phyloP scores from a whole-genome alignment of 92 coral and sea anemone genomes.

The Metridium senile region DNA sequence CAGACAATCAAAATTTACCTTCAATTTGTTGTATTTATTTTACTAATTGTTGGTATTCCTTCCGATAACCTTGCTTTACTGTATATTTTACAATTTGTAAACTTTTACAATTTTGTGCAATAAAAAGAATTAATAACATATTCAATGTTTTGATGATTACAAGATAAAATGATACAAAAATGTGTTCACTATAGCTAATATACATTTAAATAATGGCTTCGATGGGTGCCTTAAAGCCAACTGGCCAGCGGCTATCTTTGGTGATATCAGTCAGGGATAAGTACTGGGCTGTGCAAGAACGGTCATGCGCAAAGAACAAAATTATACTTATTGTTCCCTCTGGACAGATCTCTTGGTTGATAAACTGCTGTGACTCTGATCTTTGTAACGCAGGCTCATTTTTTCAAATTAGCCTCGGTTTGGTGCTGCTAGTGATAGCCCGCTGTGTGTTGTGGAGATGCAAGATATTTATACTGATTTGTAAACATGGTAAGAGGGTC shows the following conservation, averaged over 20 bases:
- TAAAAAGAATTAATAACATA: no score
- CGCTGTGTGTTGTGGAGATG: background rate
- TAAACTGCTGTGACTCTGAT: conserved; percentile 39
- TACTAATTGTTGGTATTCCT: no score
- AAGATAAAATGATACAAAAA: no score
- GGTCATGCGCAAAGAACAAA: conserved; percentile 29
- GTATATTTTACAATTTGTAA: no score
- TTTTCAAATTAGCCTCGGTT: background rate
- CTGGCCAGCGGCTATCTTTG: conserved; percentile 42
- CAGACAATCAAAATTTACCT: no score
- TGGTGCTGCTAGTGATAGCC: background rate
- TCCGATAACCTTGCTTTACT: no score
- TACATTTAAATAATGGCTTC: no score
- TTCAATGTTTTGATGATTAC: no score
- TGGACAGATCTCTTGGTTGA: conserved; percentile 26
- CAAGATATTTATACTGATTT: background rate
- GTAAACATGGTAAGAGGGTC: no score
- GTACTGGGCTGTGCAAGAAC: conserved; percentile 34
- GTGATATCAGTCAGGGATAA: conserved; percentile 38
- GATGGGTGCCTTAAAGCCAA: conserved; percentile 37
- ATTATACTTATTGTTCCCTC: conserved; percentile 31
- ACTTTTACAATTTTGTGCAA: no score
- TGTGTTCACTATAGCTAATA: no score
- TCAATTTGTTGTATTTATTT: no score
- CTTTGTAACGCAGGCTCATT: conserved; percentile 44